Evolutionary conservation across 2,113 vertebrate species (phyloP).

Genomic region (Neolamprologus kungweensis): DNA sequence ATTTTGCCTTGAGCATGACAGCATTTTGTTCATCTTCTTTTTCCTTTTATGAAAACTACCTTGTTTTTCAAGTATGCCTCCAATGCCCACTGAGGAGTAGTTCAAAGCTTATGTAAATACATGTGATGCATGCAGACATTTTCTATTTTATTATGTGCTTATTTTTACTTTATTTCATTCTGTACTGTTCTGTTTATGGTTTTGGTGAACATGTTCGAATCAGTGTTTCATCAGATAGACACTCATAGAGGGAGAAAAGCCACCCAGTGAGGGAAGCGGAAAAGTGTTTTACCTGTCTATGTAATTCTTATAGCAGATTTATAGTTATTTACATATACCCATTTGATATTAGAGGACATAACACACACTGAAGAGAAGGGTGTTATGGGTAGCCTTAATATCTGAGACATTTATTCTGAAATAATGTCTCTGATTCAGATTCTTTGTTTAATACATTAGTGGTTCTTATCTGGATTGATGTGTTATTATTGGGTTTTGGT

Average conservation of each 20-base stretch:
- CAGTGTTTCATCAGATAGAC: not conserved
- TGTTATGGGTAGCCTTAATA: not conserved
- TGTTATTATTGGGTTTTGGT: not conserved
- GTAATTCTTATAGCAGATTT: not conserved
- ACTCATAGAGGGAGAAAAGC: not conserved
- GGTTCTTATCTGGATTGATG: not conserved
- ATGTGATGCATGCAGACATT: not conserved
- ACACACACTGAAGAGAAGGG: not conserved
- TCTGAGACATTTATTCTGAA: not conserved
- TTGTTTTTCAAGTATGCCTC: not conserved
- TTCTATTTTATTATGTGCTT: not conserved
- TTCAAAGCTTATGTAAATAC: constrained; percentile 8
- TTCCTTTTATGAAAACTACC: not conserved
- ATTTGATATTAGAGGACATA: not conserved
- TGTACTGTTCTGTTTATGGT: not conserved
- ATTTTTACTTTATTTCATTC: not conserved
- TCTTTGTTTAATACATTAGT: not conserved
- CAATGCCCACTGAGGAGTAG: not conserved
- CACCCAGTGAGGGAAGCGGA: not conserved
- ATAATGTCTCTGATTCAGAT: not conserved
- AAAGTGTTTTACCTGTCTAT: not conserved
- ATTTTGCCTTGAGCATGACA: not conserved
- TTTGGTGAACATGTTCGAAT: not conserved
- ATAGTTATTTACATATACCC: not conserved
- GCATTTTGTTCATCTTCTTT: not conserved